These are phyloP conservation scores for Acanthosepion esculentum DNA, from an alignment of 2,888 invertebrate genomes.

Conservation along the genomic window DNA sequence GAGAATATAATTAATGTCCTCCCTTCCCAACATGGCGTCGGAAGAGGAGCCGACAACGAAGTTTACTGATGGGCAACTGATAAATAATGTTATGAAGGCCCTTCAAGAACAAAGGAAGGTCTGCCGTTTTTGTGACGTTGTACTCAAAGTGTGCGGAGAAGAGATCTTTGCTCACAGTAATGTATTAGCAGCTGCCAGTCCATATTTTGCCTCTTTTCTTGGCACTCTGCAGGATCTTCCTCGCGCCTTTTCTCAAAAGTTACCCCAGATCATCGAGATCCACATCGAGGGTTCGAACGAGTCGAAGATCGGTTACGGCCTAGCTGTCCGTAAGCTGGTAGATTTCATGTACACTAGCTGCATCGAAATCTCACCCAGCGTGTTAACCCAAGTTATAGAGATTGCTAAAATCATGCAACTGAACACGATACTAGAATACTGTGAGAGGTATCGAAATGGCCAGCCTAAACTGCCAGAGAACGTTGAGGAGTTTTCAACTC, in stretches of 20 bases:
- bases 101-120: conserved; percentile 66
- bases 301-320: conserved; percentile 63
- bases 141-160: conserved; percentile 68
- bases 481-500: neutral
- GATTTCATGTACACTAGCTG: conserved; percentile 72
- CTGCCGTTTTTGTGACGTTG: conserved; percentile 71
- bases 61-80: conserved; percentile 58
- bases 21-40: conserved; percentile 63
- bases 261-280: conserved; percentile 72
- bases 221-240: conserved; percentile 68
- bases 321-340: conserved; percentile 68
- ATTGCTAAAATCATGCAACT: conserved; percentile 73
- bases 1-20: neutral
- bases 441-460: conserved; percentile 49
- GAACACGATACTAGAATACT: conserved; percentile 60
- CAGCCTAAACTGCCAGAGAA: neutral
- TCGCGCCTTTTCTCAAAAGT: conserved; percentile 70
- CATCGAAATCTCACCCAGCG: conserved; percentile 59
- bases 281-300: conserved; percentile 67
- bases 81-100: conserved; percentile 47
- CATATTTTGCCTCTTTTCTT: conserved; percentile 70
- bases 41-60: conserved; percentile 49
- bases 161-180: conserved; percentile 72
- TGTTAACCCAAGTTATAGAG: conserved; percentile 65
- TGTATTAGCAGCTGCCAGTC: conserved; percentile 71